Conservation (phyloP, 2,113 vertebrate genomes). For the Cariama cristata region DNA sequence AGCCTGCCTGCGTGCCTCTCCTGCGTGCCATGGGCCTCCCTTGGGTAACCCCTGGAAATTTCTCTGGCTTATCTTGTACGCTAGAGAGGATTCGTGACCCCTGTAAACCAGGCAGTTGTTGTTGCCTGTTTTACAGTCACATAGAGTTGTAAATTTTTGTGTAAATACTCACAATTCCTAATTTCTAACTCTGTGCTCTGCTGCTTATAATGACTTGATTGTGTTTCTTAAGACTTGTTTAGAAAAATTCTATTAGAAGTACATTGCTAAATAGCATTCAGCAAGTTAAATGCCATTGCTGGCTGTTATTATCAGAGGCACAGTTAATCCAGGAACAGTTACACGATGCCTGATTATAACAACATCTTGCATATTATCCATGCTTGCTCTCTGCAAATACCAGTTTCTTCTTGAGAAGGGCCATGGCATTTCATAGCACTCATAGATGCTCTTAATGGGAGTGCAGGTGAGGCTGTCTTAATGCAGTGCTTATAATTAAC, state of each 20-base stretch:
- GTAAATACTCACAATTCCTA: background rate
- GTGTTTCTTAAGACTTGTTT: background rate
- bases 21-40: background rate
- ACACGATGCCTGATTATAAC: background rate
- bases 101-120: background rate
- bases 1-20: background rate
- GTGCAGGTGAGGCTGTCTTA: background rate
- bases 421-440: accelerated
- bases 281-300: background rate
- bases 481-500: background rate
- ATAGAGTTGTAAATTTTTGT: background rate
- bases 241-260: background rate
- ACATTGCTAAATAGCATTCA: background rate
- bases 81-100: background rate
- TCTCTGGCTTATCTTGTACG: background rate
- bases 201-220: background rate
- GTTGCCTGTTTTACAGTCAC: background rate
- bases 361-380: background rate
- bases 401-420: background rate
- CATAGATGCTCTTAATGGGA: accelerated
- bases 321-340: background rate
- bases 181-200: background rate
- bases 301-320: background rate
- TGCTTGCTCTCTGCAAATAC: background rate
- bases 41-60: background rate